Conservation (phyloP, 1,140 invertebrate genomes). For the Drosophila suzukii region DNA sequence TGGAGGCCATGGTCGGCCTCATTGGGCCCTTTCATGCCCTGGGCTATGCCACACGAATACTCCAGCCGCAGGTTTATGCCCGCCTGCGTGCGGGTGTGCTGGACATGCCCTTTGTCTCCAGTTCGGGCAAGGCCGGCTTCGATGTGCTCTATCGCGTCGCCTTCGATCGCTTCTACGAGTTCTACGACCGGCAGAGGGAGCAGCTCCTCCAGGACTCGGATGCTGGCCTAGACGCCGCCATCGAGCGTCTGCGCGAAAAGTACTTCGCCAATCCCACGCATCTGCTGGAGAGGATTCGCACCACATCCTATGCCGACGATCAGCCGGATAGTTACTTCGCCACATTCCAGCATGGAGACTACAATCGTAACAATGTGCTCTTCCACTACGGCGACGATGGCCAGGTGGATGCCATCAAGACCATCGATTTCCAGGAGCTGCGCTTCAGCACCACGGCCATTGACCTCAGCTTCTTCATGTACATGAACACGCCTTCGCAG, state of each 20-base stretch:
- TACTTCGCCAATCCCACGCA: constrained; percentile 54
- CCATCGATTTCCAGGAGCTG: constrained; percentile 83
- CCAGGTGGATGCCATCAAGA: constrained; percentile 56
- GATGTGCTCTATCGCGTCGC: constrained; percentile 59
- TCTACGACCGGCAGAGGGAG: constrained; percentile 44
- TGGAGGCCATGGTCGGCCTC: constrained; percentile 60
- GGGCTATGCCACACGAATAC: constrained; percentile 66
- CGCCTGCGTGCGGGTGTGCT: constrained; percentile 48
- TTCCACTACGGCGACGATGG: constrained; percentile 54
- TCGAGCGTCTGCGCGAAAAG: constrained; percentile 54
- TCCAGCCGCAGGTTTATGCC: constrained; percentile 55
- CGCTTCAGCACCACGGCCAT: constrained; percentile 70
- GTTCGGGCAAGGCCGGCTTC: constrained; percentile 25
- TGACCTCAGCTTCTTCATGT: constrained; percentile 78
- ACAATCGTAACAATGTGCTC: constrained; percentile 81
- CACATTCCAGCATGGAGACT: constrained; percentile 79
- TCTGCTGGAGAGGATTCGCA: constrained; percentile 67
- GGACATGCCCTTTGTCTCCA: constrained; percentile 54
- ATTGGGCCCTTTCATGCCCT: constrained; percentile 73
- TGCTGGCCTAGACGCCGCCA: constrained; percentile 22
- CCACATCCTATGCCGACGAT: constrained; percentile 12
- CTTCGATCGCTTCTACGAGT: constrained; percentile 75
- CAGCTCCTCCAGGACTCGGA: constrained; percentile 13
- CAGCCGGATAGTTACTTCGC: constrained; percentile 60
- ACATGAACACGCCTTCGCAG: constrained; percentile 65